Conservation (phyloP, 2,888 invertebrate genomes). For the Amblyjoppa proteus region DNA sequence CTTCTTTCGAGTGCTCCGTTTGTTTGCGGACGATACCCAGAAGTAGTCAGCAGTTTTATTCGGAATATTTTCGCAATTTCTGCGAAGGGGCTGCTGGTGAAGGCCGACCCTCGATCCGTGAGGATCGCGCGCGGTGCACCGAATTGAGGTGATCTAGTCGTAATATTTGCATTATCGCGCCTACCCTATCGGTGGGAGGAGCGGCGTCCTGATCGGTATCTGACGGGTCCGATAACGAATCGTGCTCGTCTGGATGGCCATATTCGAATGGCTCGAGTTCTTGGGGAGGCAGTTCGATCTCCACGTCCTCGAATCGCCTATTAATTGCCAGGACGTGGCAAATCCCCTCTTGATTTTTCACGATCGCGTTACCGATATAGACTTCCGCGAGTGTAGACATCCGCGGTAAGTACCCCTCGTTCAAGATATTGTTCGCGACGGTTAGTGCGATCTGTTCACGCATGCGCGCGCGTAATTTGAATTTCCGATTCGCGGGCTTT, state of each 20-base stretch:
- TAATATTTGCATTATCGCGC: not conserved
- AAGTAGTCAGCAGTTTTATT: too few species aligned
- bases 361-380: conserved; percentile 12
- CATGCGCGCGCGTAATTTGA: conserved; percentile 14
- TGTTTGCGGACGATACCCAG: too few species aligned
- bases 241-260: not conserved
- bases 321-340: conserved; percentile 3
- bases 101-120: too few species aligned
- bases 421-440: not conserved
- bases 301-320: not conserved
- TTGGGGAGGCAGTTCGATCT: not conserved
- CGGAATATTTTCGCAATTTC: too few species aligned
- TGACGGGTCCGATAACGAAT: not conserved
- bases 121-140: too few species aligned
- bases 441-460: not conserved
- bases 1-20: too few species aligned
- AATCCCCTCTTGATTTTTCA: not conserved
- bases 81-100: too few species aligned
- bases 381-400: not conserved
- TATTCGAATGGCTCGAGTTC: conserved; percentile 6
- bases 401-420: not conserved
- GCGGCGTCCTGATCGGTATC: not conserved
- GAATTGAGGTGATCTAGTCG: conserved; percentile 37
- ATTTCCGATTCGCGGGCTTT: not conserved
- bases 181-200: not conserved